Evolutionary conservation across 2,888 invertebrate genomes (phyloP).

Genomic region (Hesperia comma): DNA sequence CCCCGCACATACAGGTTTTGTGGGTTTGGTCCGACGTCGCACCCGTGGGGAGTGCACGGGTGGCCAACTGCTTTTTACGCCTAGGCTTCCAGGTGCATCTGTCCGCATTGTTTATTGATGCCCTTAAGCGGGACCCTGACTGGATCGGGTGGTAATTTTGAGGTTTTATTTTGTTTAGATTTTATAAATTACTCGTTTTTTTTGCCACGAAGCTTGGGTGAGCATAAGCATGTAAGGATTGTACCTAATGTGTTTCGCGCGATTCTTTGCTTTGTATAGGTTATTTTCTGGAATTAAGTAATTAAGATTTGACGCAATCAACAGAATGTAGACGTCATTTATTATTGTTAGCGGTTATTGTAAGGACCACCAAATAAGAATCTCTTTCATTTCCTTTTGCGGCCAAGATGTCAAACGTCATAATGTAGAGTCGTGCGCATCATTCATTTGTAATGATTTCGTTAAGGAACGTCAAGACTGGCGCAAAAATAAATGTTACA

Average conservation of each 20-base stretch:
- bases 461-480: too few relatives aligned
- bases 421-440: too few relatives aligned
- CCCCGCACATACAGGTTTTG: constrained; percentile 65
- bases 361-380: too few relatives aligned
- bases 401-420: neutral
- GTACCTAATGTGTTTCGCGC: too few relatives aligned
- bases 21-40: constrained; percentile 57
- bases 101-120: constrained; percentile 52
- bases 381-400: neutral
- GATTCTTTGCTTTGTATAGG: too few relatives aligned
- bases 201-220: too few relatives aligned
- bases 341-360: neutral
- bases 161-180: neutral
- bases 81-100: constrained; percentile 40
- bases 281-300: too few relatives aligned
- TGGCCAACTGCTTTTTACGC: constrained; percentile 62
- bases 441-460: neutral
- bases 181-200: too few relatives aligned
- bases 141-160: neutral
- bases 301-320: too few relatives aligned
- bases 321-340: too few relatives aligned
- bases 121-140: constrained; percentile 17
- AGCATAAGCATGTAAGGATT: too few relatives aligned
- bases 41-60: constrained; percentile 55
- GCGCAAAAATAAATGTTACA: constrained; percentile 16